Conservation (phyloP, 1,140 invertebrate species). For the Helicoverpa zea region DNA sequence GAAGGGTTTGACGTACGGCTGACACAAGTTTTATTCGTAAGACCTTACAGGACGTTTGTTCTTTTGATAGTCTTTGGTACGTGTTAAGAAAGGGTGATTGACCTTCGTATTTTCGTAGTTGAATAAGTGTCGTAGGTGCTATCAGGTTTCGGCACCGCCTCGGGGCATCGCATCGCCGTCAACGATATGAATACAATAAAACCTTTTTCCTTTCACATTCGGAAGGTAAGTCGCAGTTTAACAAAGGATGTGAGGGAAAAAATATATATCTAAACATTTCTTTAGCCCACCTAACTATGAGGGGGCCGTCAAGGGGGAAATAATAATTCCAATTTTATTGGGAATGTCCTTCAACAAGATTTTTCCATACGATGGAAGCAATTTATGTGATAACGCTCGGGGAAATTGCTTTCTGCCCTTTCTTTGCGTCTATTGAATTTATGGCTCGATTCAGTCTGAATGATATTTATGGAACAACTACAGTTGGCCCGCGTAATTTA, state of each 20-base stretch:
- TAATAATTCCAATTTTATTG: slow-evolving; percentile 75
- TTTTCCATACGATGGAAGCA: slow-evolving; percentile 79
- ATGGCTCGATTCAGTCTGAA: slow-evolving; percentile 76
- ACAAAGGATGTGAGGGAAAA: slow-evolving; percentile 28
- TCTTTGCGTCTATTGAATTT: slow-evolving; percentile 78
- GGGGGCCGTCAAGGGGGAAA: slow-evolving; percentile 37
- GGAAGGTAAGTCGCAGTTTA: slow-evolving; percentile 33
- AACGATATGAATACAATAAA: slow-evolving; percentile 49
- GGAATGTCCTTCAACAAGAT: slow-evolving; percentile 74
- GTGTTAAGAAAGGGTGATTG: slow-evolving; percentile 28
- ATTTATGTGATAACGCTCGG: slow-evolving; percentile 80
- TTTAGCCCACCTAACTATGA: slow-evolving; percentile 49
- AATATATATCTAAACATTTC: slow-evolving; percentile 44
- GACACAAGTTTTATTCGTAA: neutral
- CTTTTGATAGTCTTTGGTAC: neutral
- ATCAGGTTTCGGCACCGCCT: slow-evolving; percentile 42
- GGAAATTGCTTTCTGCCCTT: slow-evolving; percentile 80
- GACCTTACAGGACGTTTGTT: neutral
- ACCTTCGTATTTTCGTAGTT: slow-evolving; percentile 16
- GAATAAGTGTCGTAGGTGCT: slow-evolving; percentile 34
- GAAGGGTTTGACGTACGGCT: neutral
- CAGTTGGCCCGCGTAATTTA: slow-evolving; percentile 56
- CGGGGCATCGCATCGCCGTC: slow-evolving; percentile 17
- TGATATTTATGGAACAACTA: slow-evolving; percentile 73
- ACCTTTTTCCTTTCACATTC: slow-evolving; percentile 41